Evolutionary conservation across 2,888 invertebrate species (phyloP).

Genomic region (Cerastis leucographa): DNA sequence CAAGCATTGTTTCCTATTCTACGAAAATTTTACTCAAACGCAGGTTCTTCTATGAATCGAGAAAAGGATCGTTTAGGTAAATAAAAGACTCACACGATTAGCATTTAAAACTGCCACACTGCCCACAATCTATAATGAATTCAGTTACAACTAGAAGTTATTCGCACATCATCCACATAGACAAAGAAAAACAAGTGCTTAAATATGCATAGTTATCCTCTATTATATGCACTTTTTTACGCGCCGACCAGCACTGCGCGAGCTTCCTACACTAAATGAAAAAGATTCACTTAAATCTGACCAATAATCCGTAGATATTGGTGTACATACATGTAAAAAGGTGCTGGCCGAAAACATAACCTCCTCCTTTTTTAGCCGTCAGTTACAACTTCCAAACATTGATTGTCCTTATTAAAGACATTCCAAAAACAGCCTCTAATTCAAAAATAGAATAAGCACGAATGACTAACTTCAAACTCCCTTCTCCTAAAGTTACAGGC

Average conservation of each 20-base stretch:
- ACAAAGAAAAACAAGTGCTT: no score
- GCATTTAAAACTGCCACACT: neutral
- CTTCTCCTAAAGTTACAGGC: conserved; percentile 25
- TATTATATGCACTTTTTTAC: no score
- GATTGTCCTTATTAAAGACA: no score
- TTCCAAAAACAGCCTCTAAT: neutral
- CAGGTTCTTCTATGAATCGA: neutral
- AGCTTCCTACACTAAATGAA: neutral
- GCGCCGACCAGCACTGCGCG: no score
- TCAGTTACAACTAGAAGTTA: no score
- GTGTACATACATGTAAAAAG: no score
- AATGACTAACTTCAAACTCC: neutral
- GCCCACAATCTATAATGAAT: no score
- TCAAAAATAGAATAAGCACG: neutral
- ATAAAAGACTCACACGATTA: neutral
- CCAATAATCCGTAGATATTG: neutral
- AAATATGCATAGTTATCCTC: no score
- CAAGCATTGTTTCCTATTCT: conserved; percentile 42
- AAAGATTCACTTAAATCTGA: neutral
- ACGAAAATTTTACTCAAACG: conserved; percentile 27
- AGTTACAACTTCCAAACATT: neutral
- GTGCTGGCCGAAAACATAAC: neutral
- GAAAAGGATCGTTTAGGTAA: conserved; percentile 14
- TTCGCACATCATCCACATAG: no score
- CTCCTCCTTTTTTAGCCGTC: neutral